A percentile compares a stretch with the other conserved stretches of the same genome.
Conservation (phyloP, 2,113 vertebrate species). For the Cephalopterus ornatus region DNA sequence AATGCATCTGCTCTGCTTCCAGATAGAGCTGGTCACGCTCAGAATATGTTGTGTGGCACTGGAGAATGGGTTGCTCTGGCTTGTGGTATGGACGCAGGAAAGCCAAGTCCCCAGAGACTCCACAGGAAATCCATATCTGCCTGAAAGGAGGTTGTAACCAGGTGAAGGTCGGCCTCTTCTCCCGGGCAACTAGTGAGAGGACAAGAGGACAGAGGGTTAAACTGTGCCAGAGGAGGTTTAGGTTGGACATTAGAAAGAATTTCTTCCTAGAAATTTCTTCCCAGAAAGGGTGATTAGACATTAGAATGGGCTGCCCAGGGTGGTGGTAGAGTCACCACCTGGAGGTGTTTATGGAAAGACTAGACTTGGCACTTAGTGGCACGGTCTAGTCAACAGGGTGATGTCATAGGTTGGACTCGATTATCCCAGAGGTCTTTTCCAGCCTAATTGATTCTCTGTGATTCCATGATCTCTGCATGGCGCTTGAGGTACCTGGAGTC, state of each 20-base stretch:
- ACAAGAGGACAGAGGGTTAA: not conserved
- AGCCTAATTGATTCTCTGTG: not conserved
- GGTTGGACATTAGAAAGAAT: not conserved
- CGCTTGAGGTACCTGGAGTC: not conserved
- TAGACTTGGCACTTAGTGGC: not conserved
- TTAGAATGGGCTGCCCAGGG: not conserved
- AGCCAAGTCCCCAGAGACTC: not conserved
- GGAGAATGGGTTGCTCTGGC: not conserved
- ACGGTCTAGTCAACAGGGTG: not conserved
- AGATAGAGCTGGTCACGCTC: not conserved
- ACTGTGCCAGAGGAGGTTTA: not conserved
- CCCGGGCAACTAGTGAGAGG: not conserved
- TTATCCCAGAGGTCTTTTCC: not conserved
- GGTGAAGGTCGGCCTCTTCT: not conserved
- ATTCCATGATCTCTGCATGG: not conserved
- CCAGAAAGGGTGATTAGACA: not conserved
- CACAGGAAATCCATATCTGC: not conserved
- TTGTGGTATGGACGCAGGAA: not conserved
- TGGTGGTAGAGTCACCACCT: not conserved
- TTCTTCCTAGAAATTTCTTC: not conserved
- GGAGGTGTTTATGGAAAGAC: not conserved
- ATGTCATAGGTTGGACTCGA: not conserved
- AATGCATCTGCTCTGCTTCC: not conserved
- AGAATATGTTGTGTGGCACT: not conserved
- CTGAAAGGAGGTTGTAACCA: not conserved